phyloP scores from a whole-genome alignment of 2,888 invertebrate species.

The Machimus atricapillus region DNA sequence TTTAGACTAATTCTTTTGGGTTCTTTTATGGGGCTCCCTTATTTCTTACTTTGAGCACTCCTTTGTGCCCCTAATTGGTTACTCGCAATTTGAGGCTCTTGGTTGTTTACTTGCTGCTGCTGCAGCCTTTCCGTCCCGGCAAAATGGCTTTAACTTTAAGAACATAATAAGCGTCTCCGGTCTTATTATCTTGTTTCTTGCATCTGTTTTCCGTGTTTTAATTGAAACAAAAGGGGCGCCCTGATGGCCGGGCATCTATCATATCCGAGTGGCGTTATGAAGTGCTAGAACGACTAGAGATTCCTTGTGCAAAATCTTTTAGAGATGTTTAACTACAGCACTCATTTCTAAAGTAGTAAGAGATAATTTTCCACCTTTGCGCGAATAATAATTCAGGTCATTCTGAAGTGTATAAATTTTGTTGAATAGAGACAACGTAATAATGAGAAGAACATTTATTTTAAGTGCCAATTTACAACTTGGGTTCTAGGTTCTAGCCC shows the following conservation, averaged over 20 bases:
- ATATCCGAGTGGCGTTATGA: background rate
- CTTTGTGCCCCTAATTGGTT: constrained; percentile 1
- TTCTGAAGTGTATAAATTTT: background rate
- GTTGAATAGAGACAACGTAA: background rate
- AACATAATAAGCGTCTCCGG: background rate
- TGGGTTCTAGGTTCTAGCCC: too few species aligned
- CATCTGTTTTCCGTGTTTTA: background rate
- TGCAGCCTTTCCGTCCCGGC: background rate
- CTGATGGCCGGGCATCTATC: background rate
- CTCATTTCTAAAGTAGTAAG: background rate
- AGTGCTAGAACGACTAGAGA: background rate
- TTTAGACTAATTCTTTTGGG: constrained; percentile 19
- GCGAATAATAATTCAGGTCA: background rate
- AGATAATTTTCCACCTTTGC: background rate
- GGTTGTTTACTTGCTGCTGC: background rate
- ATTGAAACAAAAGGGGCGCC: background rate
- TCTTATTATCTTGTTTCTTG: background rate
- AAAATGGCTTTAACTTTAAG: background rate
- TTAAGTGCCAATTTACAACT: background rate
- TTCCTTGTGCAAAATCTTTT: background rate
- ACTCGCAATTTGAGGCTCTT: background rate
- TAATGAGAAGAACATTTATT: background rate
- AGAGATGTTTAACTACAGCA: background rate
- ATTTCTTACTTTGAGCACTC: background rate
- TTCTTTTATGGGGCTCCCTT: background rate